Evolutionary conservation across 2,888 invertebrate genomes (phyloP).

Genomic region (Eupithecia vulgata): DNA sequence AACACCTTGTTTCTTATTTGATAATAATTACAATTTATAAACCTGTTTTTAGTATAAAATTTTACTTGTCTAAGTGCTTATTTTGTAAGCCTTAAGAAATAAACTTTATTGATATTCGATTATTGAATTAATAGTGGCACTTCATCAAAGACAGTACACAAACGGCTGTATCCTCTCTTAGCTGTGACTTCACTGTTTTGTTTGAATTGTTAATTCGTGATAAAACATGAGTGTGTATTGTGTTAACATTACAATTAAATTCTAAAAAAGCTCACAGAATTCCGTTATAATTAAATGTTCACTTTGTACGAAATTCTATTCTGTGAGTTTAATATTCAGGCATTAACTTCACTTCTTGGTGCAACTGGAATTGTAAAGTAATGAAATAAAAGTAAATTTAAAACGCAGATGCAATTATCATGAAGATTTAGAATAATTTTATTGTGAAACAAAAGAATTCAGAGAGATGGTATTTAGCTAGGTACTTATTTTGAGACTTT

Average conservation of each 20-base stretch:
- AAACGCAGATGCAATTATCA: not conserved
- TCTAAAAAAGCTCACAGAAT: conserved; percentile 52
- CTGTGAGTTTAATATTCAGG: conserved; percentile 22
- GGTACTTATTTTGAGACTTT: not conserved
- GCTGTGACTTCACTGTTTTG: conserved; percentile 63
- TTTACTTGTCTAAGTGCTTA: no score
- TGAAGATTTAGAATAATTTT: not conserved
- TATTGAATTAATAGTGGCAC: no score
- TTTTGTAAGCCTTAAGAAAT: no score
- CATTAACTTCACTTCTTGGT: conserved; percentile 7
- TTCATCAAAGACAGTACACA: not conserved
- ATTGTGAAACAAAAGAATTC: not conserved
- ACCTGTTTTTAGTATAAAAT: no score
- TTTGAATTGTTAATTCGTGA: conserved; percentile 78
- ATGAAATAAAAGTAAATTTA: not conserved
- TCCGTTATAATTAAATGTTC: conserved; percentile 35
- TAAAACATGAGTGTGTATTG: conserved; percentile 71
- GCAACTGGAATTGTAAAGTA: conserved; percentile 19
- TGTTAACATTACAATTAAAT: conserved; percentile 67
- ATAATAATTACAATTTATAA: no score
- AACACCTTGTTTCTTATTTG: no score
- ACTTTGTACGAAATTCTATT: conserved; percentile 31
- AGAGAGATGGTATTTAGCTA: not conserved
- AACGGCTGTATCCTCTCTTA: conserved; percentile 13
- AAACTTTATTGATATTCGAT: no score